Base-by-base conservation (phyloP, 2,888 invertebrate species). In the Iselma pallidipennis region DNA sequence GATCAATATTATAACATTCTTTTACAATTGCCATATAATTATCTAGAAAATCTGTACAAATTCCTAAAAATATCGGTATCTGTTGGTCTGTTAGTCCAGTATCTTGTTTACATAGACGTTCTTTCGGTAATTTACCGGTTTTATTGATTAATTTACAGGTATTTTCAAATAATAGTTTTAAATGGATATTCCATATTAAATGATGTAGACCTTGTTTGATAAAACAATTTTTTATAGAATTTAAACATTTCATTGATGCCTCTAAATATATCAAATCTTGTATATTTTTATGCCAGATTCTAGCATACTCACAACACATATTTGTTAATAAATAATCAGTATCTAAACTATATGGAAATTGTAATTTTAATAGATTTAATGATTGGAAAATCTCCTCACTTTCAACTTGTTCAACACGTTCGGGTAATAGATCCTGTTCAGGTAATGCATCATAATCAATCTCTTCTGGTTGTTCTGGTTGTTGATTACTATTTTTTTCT, bases 301-400 rank as follows among this genome's bases (percentile, higher is more conserved):
- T 87, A 56, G 93, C 89, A 78, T 92, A 95, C 79, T 96, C 96
- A 96, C 96, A 96, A 68, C 91, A 89, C 86, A 96, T 90, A 78
- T 96, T 94, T 12, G 92, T 88, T 52, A 96, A 83, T 42, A 97
- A 82, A 37, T 91, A 88, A 73, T 92, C 90, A 0, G 91, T 86
- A 58, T 90, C 88, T 56, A 95, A 84, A 78, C 95, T 96, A 69
- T 92, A 89, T 0, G 96, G 96, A 78, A 96, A 96, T 75, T 94
- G 91, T 49, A 86, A 85, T 52, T 88, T 88, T 59, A 94, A 80
- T 23, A 90, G 80, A 25, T 86, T 85, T 2, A 91, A 76, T 76
- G 88, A 86, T 67, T 88, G 86, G 58, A 89, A 85, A 53, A 89
- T 83, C 26, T 83, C 83, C 64, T 78, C 74, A 4, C 72, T 64